Percentiles rank a stretch among this genome's conserved stretches.
phyloP scores from a whole-genome alignment of 2,888 invertebrate genomes.

The Agrochola lota region DNA sequence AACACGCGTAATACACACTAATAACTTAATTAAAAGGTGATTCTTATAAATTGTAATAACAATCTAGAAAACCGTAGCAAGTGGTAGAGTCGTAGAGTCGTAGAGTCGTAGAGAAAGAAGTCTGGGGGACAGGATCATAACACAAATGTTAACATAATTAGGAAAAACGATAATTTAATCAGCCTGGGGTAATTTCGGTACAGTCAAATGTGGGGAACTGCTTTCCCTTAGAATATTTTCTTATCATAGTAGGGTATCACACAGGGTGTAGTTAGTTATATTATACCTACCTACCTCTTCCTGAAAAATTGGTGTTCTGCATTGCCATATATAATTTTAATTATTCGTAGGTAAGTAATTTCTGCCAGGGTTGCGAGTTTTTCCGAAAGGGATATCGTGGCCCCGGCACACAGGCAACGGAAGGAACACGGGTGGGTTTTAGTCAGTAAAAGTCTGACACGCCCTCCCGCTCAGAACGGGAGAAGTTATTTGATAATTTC shows the following conservation, averaged over 20 bases:
- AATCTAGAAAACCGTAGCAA: not conserved
- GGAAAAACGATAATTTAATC: no score
- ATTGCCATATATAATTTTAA: not conserved
- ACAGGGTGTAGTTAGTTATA: not conserved
- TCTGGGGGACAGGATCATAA: no score
- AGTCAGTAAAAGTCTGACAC: no score
- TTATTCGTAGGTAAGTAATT: not conserved
- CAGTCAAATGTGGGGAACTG: not conserved
- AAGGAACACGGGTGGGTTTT: no score
- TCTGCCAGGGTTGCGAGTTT: no score
- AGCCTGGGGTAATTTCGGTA: no score
- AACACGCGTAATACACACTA: not conserved
- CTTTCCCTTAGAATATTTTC: not conserved
- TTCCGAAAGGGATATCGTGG: no score
- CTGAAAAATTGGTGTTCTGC: not conserved
- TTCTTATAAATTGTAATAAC: not conserved
- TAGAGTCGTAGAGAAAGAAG: not conserved
- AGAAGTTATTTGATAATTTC: no score
- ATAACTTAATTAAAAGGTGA: not conserved
- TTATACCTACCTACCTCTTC: no score
- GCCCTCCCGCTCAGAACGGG: no score
- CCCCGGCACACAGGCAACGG: no score
- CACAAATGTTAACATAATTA: no score
- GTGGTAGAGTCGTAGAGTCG: not conserved
- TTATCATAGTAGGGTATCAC: not conserved